Evolutionary conservation across 2,888 invertebrate species (phyloP).

Genomic region (Erebia palarica): DNA sequence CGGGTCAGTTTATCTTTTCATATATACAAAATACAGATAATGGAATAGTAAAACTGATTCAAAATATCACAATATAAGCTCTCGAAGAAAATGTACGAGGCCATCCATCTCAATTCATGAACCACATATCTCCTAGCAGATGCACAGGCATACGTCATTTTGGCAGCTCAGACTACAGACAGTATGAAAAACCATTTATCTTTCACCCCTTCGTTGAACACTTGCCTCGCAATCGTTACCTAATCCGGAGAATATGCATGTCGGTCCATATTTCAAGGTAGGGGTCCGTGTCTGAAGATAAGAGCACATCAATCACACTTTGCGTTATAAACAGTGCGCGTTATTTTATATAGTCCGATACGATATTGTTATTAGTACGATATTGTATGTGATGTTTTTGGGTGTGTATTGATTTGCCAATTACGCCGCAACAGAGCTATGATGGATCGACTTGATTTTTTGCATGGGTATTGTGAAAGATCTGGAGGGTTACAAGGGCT

Average conservation of each 20-base stretch:
- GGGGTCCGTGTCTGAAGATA: constrained; percentile 66
- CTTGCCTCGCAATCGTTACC: constrained; percentile 29
- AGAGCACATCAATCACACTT: constrained; percentile 75
- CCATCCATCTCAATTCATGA: constrained; percentile 22
- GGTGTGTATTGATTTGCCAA: too few species aligned
- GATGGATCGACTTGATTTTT: too few species aligned
- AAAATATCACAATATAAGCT: background rate
- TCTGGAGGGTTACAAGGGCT: too few species aligned
- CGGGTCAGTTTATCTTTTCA: too few species aligned
- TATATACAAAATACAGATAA: too few species aligned
- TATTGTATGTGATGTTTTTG: too few species aligned
- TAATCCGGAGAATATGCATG: constrained; percentile 55
- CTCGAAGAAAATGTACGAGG: background rate
- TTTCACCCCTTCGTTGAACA: constrained; percentile 33
- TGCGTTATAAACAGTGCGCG: constrained; percentile 62
- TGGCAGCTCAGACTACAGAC: constrained; percentile 24
- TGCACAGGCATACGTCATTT: constrained; percentile 26
- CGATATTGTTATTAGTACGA: background rate
- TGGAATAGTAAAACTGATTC: background rate
- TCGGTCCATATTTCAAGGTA: constrained; percentile 62
- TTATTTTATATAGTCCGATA: background rate
- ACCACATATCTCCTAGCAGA: constrained; percentile 15
- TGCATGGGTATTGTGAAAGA: too few species aligned
- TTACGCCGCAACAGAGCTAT: too few species aligned
- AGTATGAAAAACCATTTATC: constrained; percentile 36